Base-by-base conservation (phyloP, 2,113 vertebrate genomes). In the Sander lucioperca region DNA sequence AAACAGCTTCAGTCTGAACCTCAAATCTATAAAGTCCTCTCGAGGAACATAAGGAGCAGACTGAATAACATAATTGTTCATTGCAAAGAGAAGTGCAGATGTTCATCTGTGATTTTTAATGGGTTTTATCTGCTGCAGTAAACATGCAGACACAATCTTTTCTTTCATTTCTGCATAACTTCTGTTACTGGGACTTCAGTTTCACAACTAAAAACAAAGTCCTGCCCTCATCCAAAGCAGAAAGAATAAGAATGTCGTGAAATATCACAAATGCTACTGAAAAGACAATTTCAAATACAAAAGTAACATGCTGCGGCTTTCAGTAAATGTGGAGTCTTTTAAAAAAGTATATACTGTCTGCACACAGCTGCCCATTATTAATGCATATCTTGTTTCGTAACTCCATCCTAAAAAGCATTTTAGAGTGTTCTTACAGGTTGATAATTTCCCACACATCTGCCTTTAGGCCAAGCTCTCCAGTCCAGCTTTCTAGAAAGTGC, bases 391-490 rank as follows among this genome's bases (percentile, higher is more conserved):
- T 1, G 0, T 65, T 68, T 63, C 5, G 13, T n/a, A 71, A 54
- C 45, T 47, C 9, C 8, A 36, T 67, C 63, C 1, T 56, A 6
- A 25, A 21, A 69, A 72, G 27, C n/a, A 53, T 65, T 58, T 50
- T 39, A 36, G 79, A 83, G 67, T 58, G 53, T 72, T 77, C 23
- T 48, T n/a, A 80, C 54, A 43, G 64, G 67, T 72, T 82, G 51
- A 86, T 79, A 11, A 76, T 82, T 84, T 85, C 48, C 79, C 59
- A 80, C 56, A 67, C 58, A 58, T 79, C 57, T 68, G 63, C 75
- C 81, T 53, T 70, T 14, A 50, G 68, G 74, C 76, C 27, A 43
- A 63, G 71, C 54, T 30, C 53, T 15, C n/a, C 45, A 59, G 62
- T 19, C 27, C 62, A 74, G 65, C 63, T 77, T 80, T 74, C 77